Base-by-base conservation (phyloP, 2,797 vertebrate genomes). In the Ibycter americanus region DNA sequence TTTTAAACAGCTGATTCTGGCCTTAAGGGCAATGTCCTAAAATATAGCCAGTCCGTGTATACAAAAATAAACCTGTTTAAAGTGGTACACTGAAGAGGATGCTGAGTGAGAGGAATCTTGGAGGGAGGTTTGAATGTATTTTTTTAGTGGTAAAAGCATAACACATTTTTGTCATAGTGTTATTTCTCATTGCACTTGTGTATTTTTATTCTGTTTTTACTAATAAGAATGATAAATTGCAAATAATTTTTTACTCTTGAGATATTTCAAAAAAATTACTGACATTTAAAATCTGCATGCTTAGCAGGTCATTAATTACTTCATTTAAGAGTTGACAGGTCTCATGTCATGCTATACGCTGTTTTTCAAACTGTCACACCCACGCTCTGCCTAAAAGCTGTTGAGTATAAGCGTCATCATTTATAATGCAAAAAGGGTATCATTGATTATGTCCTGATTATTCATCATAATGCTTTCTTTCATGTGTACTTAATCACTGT, bases 381-480 rank as follows among this genome's bases (percentile, higher is more conserved):
- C 93, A 71, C 88, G 65, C 87, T 96, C 95, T 93, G 89, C 93
- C 95, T 97, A 95, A 98, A 96, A 98, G 96, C 97, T 89, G 94
- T 38, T 66, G 94, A 95, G 91, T 46, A 61, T 81, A 73, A 97
- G 65, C 92, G 59, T 95, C 95, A 90, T 97, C 97, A 95, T 97
- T 94, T 96, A 97, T 97, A 97, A 97, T 95, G 96, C 91, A 97
- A 92, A 97, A 96, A 97, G 89, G 66, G 65, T 90, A 95, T 95
- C 97, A 96, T 93, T 97, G 97, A 98, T 98, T 98, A 92, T 86
- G 89, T 76, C 94, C 96, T 87, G 96, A 97, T 98, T 96, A 97
- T 97, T 97, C 97, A 97, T 96, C 96, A 83, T 67, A 95, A 97
- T 92, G 96, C 91, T 90, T 96, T 92, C 96, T 92, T 96, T 94